Conservation (phyloP, 2,113 vertebrate genomes). For the Athene cunicularia region DNA sequence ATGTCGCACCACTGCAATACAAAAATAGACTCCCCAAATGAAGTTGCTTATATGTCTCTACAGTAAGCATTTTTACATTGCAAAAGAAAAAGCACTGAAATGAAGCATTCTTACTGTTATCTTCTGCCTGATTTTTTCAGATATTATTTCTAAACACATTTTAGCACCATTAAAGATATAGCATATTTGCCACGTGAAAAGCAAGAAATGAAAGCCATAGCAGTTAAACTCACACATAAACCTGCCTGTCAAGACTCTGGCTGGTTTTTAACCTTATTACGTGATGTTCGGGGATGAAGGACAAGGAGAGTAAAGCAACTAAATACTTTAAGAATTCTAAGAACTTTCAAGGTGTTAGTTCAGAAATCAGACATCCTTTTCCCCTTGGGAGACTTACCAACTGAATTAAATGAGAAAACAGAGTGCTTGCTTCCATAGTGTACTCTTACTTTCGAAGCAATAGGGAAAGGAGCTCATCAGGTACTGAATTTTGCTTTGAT, state of each 20-base stretch:
- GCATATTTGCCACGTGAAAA: conserved; percentile 1
- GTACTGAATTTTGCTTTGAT: background rate
- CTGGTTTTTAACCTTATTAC: background rate
- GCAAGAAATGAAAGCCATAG: conserved; percentile 2
- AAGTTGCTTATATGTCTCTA: background rate
- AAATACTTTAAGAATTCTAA: background rate
- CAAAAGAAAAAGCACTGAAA: background rate
- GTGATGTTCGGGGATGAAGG: background rate
- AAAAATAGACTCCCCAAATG: background rate
- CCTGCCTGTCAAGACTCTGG: background rate
- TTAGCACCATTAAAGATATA: conserved; percentile 1
- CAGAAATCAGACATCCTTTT: background rate
- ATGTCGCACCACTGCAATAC: background rate
- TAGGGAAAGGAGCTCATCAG: background rate
- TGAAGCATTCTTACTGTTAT: background rate
- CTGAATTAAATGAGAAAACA: conserved; percentile 9
- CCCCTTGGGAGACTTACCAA: background rate
- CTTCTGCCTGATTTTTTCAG: background rate
- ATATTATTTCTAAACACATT: conserved; percentile 1
- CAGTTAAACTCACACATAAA: background rate
- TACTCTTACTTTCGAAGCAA: background rate
- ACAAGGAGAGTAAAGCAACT: background rate
- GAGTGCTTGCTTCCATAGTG: background rate
- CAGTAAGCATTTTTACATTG: background rate
- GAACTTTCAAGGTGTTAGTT: background rate